Evolutionary conservation across 2,797 vertebrate genomes (phyloP), one percentile per base, ranked within the genome.

Genomic region (Poecilia gillii): DNA sequence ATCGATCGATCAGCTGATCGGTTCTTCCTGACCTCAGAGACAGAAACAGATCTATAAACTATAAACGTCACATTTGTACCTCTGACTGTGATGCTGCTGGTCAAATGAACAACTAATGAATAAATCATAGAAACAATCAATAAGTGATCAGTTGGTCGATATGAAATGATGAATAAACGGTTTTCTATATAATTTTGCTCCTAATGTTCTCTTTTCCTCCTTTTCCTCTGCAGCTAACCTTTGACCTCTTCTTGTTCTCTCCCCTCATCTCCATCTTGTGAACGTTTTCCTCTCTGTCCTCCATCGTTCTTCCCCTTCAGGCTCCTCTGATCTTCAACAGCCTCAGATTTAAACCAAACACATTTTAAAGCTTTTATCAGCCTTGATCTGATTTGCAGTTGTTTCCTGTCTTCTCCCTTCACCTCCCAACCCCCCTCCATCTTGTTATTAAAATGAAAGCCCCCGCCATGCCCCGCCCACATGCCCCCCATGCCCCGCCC

Each of bases 341-440:
- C 2, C 16, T 12, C 18, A 18, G n/a, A 8, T n/a, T 57, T 13
- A 11, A 28, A 57, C 9, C 55, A 33, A 23, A 39, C 64, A 51
- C 4, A 28, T 23, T 74, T 73, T 18, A 72, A 81, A 75, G 76
- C 78, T 74, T 81, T 83, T 16, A 45, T 84, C 14, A 62, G 59
- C 77, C 79, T 81, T 81, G 47, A 36, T 90, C 84, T 93, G 89
- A 91, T n/a, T 83, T 83, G 74, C 76, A 76, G 64, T 76, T 92
- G 83, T 93, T 84, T 90, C 88, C 90, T 94, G 90, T 93, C 90
- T 86, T 81, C 81, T 81, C 90, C 91, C 51, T 49, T 82, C 84
- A 84, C 86, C 72, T 73, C 83, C 85, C 72, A 74, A 80, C 55
- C 88, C 73, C 73, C 85, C 59, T 84, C 25, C 85, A 76, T 89